Conservation (phyloP, 2,113 vertebrate genomes). For the Chascanopsetta lugubris region DNA sequence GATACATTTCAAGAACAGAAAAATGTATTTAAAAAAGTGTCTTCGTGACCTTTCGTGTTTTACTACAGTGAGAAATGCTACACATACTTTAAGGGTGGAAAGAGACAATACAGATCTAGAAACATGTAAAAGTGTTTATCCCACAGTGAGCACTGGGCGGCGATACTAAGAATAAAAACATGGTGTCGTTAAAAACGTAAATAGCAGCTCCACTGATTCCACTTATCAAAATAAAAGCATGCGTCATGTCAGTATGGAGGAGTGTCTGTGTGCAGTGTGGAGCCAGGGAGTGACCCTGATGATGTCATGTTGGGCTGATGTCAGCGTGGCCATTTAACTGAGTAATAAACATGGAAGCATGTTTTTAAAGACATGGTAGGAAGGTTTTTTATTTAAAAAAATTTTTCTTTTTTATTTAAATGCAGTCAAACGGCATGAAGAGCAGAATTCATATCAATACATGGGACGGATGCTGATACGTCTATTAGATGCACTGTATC, state of each 20-base stretch:
- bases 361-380: neutral
- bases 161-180: neutral
- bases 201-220: neutral
- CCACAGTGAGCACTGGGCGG: neutral
- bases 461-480: neutral
- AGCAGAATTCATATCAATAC: too few relatives aligned
- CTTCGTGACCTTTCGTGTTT: too few relatives aligned
- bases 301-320: neutral
- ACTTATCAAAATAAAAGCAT: too few relatives aligned
- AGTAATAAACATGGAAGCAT: neutral
- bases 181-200: neutral
- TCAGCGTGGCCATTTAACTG: neutral
- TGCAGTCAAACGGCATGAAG: neutral
- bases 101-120: too few relatives aligned
- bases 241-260: too few relatives aligned
- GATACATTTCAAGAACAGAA: too few relatives aligned
- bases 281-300: slow-evolving; percentile 1
- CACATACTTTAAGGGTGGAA: too few relatives aligned
- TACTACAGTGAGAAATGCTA: too few relatives aligned
- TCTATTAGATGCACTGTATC: too few relatives aligned
- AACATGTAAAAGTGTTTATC: neutral
- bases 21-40: too few relatives aligned
- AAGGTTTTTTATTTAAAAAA: too few relatives aligned
- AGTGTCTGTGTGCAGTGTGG: neutral
- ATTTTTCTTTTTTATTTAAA: too few relatives aligned